Conservation (phyloP, 2,113 vertebrate genomes). For the Callaeas wilsoni region DNA sequence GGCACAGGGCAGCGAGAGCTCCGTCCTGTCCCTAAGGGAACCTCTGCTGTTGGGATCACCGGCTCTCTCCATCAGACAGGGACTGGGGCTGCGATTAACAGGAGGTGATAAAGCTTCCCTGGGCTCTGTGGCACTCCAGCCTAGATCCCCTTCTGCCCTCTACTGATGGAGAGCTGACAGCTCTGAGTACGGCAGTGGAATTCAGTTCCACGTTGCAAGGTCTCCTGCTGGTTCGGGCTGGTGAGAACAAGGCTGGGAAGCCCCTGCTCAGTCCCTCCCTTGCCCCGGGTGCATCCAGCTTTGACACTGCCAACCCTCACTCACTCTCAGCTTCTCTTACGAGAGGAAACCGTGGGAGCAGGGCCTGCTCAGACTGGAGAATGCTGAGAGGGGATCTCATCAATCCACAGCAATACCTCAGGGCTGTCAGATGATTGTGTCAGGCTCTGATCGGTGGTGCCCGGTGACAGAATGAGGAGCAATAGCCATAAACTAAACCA, state of each 20-base stretch:
- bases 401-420: background rate
- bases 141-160: slow-evolving; percentile 16
- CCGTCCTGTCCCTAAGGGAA: background rate
- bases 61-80: background rate
- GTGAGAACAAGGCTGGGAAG: background rate
- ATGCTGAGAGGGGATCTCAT: background rate
- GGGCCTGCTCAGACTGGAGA: background rate
- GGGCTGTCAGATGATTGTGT: background rate
- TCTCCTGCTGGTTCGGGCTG: background rate
- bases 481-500: background rate
- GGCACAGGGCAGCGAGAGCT: background rate
- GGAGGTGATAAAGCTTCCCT: background rate
- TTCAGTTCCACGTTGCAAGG: background rate
- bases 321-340: background rate
- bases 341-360: background rate
- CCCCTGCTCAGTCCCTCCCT: background rate
- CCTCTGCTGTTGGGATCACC: background rate
- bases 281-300: background rate
- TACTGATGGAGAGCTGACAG: background rate
- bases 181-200: accelerated
- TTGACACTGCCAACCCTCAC: background rate
- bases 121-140: background rate
- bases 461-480: background rate
- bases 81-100: background rate
- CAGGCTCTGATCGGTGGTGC: background rate